Conservation (phyloP, 2,113 vertebrate genomes). For the Muscicapa adusta region DNA sequence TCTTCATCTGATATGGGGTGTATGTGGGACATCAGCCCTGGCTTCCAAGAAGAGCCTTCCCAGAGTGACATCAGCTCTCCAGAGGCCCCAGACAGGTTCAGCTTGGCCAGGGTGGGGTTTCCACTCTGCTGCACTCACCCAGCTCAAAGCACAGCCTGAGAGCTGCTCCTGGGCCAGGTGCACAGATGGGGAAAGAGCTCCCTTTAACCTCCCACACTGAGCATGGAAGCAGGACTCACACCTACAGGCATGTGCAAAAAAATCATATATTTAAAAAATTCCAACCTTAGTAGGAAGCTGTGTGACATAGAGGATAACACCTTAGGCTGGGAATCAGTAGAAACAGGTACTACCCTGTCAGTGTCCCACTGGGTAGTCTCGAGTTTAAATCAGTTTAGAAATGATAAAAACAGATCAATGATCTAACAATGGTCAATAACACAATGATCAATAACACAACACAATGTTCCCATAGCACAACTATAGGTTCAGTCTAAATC, state of each 20-base stretch:
- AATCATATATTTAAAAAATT: not conserved
- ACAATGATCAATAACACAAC: not conserved
- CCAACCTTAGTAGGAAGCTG: not conserved
- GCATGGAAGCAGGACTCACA: not conserved
- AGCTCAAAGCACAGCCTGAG: not conserved
- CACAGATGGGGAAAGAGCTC: not conserved
- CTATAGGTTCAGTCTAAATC: not conserved
- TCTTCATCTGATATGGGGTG: not conserved
- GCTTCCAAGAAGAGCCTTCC: not conserved
- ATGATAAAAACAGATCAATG: not conserved
- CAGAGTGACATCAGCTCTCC: not conserved
- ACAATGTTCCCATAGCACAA: not conserved
- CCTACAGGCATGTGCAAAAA: rapidly evolving
- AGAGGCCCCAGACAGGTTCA: not conserved
- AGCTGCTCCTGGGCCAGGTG: not conserved
- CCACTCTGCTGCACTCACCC: not conserved
- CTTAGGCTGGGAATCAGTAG: not conserved
- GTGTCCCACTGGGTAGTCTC: not conserved
- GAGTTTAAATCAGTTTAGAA: not conserved
- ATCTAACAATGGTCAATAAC: not conserved
- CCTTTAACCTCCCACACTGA: not conserved
- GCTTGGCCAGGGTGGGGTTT: not conserved
- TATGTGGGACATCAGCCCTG: not conserved
- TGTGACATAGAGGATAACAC: not conserved
- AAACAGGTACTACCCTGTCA: not conserved